Conservation (phyloP, 2,888 invertebrate genomes). For the Ctena decussata region DNA sequence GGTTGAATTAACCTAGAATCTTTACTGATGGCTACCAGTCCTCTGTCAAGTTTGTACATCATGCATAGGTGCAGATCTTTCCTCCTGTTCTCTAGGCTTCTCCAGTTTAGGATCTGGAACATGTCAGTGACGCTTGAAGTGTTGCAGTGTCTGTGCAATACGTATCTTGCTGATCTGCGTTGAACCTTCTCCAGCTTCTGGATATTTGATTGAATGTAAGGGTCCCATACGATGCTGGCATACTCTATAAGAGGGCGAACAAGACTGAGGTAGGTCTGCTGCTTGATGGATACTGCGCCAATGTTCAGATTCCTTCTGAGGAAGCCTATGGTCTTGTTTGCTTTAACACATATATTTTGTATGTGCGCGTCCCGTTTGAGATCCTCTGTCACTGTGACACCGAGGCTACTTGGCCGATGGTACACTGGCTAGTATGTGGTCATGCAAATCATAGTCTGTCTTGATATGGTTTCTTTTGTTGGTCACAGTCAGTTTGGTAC, state of each 20-base stretch:
- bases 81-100: slow-evolving; percentile 3
- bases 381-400: neutral
- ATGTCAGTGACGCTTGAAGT: slow-evolving; percentile 22
- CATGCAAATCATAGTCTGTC: neutral
- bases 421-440: neutral
- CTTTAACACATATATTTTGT: neutral
- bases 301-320: neutral
- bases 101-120: slow-evolving; percentile 17
- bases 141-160: slow-evolving; percentile 11
- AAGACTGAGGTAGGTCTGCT: neutral
- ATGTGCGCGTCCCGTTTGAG: neutral
- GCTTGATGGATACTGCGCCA: neutral
- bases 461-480: slow-evolving; percentile 22
- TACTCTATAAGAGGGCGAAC: neutral
- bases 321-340: neutral
- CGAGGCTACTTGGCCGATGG: neutral
- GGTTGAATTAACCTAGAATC: neutral
- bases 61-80: neutral
- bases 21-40: slow-evolving; percentile 3
- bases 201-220: neutral
- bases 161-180: slow-evolving; percentile 29
- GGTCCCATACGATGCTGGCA: neutral
- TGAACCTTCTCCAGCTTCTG: neutral
- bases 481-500: slow-evolving; percentile 32
- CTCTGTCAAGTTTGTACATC: slow-evolving; percentile 5